Base-by-base conservation (phyloP, 2,113 vertebrate genomes). In the Chloropsis cyanopogon region DNA sequence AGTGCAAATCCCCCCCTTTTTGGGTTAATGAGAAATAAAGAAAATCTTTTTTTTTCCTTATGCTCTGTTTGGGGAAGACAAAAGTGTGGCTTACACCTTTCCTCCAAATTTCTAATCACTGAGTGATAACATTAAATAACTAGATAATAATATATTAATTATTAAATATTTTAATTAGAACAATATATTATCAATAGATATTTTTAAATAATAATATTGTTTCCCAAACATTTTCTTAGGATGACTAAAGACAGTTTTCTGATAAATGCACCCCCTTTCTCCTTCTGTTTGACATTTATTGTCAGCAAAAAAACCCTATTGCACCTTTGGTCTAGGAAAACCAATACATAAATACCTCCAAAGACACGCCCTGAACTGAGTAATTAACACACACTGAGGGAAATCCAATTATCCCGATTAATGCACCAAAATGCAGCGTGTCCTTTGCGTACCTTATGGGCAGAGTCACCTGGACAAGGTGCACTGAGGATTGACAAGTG, bases 361-460 rank as follows among this genome's bases (percentile, higher is more conserved):
- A 46, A 76, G 84, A 33, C 84, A 60, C 31, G 0, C 73, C 61
- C 80, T 83, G 25, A 24, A 3, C 10, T 23, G 35, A 72, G 70
- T 53, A 65, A 90, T 61, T 61, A 80, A 29, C 0, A 2, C 25
- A 66, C 88, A 44, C 52, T 14, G 12, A 78, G 53, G 52, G 37
- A 79, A n/a, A 56, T 10, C 7, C 23, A 60, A 69, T 63, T 35
- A 33, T 3, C 12, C n/a, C 11, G 71, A 83, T 29, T 31, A 54
- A 37, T 12, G 20, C 3, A 6, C 5, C 14, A 5, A 64, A 80
- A 56, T 1, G 8, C 46, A 8, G 46, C 2, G 0, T 0, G 17
- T 49, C 56, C 50, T 83, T 10, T 31, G 41, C 14, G 53, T 28
- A 2, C 19, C 3, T 12, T 3, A 2, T 2, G 60, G 50, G 53